These are phyloP conservation scores for Dynastes tityus DNA, from an alignment of 2,888 invertebrate genomes.

Conservation along the genomic window DNA sequence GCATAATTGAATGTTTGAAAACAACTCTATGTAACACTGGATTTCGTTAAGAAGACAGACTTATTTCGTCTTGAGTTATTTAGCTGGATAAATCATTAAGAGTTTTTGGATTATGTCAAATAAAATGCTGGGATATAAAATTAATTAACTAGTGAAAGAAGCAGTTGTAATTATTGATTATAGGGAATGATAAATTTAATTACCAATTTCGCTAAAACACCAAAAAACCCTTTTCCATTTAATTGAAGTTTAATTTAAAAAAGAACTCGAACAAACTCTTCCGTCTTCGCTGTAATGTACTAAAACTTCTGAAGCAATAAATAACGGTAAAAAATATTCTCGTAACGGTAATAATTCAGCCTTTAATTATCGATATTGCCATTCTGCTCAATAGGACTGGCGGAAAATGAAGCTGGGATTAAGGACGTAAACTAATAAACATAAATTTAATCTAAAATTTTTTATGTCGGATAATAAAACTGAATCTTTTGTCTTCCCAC, in stretches of 20 bases:
- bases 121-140: no score
- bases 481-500: conserved; percentile 39
- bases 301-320: conserved; percentile 35
- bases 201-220: no score
- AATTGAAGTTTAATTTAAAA: background rate
- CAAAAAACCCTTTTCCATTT: background rate
- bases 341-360: conserved; percentile 39
- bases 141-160: no score
- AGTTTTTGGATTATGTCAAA: no score
- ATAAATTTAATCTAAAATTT: conserved; percentile 46
- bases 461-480: conserved; percentile 44
- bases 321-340: conserved; percentile 42
- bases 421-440: conserved; percentile 48
- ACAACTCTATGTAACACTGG: no score
- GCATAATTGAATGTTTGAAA: no score
- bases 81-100: no score
- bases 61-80: no score
- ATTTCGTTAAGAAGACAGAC: no score
- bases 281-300: conserved; percentile 1
- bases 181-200: no score
- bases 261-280: background rate
- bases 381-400: conserved; percentile 20
- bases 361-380: conserved; percentile 44
- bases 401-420: conserved; percentile 21
- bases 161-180: no score